Percentiles rank a stretch among this genome's conserved stretches.
Conservation (phyloP, 1,140 invertebrate genomes). For the Dolichoris vasculosae region DNA sequence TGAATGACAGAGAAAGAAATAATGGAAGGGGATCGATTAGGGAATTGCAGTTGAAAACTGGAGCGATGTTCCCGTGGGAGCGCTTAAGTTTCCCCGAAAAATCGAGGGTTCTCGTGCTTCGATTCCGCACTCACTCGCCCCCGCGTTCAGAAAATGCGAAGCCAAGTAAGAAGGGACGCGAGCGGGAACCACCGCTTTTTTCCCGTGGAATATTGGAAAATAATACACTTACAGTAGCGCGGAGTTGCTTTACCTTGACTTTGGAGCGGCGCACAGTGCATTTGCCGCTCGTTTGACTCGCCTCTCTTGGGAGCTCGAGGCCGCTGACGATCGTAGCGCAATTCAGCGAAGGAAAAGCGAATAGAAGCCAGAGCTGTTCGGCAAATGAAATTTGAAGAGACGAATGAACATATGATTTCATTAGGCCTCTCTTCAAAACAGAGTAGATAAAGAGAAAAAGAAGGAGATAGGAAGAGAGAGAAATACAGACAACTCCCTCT, state of each 20-base stretch:
- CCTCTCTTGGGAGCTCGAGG: constrained; percentile 42
- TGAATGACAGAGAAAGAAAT: not conserved
- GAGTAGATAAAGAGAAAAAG: not conserved
- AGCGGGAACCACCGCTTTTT: not conserved
- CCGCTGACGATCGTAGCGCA: not conserved
- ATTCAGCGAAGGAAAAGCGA: not conserved
- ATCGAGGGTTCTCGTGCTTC: constrained; percentile 25
- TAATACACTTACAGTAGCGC: constrained; percentile 61
- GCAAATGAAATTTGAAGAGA: constrained; percentile 45
- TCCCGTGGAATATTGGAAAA: constrained; percentile 64
- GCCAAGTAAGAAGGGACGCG: not conserved
- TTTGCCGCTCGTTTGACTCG: constrained; percentile 52
- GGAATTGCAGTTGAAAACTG: constrained; percentile 50
- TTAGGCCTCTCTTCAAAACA: not conserved
- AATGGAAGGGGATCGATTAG: constrained; percentile 36
- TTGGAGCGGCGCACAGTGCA: not conserved
- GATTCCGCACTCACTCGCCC: not conserved
- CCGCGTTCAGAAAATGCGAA: not conserved
- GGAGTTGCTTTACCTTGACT: not conserved
- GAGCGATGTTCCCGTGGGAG: constrained; percentile 42
- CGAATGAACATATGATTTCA: constrained; percentile 45
- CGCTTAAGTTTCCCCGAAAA: constrained; percentile 45
- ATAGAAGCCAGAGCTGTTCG: not conserved
- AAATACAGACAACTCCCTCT: not conserved
- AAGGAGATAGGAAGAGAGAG: not conserved